Evolutionary conservation across 2,888 invertebrate species (phyloP), one percentile per base, ranked within the genome.

Genomic region (Thymelicus lineola): DNA sequence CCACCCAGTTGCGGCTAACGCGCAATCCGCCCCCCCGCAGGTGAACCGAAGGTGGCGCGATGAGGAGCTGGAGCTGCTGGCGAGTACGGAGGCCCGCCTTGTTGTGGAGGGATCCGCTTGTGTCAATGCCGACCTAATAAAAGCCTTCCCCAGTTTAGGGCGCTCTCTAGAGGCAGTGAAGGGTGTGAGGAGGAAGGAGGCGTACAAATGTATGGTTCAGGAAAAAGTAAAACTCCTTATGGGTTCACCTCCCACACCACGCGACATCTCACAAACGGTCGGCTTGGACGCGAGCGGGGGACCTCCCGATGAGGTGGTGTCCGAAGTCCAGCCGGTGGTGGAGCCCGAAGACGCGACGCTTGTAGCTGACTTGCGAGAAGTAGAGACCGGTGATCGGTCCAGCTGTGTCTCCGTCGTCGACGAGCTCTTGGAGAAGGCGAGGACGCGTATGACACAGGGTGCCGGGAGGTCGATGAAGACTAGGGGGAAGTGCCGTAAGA

Each of bases 31-130:
- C 53, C 73, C 74, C 7, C 63, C 50, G 12, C 36, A 42, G 72
- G 74, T 73, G 69, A 74, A 75, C 72, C 73, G 73, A 15, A 71
- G 73, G 67, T 74, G 74, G 77, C 20, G 64, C 14, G 75, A 72
- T 0, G 74, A 75, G 66, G 73, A 76, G 66, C 38, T 75, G 5
- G 67, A 61, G 9, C 64, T 74, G 17, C 20, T 75, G 42, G 75
- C 75, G 45, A n/a, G 70, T 0, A 66, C 74, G 12, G 75, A 76
- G 66, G 75, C 75, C 46, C 73, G 69, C 55, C 57, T 75, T 5
- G 58, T 55, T 6, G n/a, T 4, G 10, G 71, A 66, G 17, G 61
- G 36, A 7, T 73, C 63, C 15, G 70, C 10, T 45, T 72, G 71
- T 17, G 7, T 46, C 17, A 72, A 74, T 17, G 61, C 15, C 50